Evolutionary conservation across 2,888 invertebrate species (phyloP).

Genomic region (Coelopa pilipes): DNA sequence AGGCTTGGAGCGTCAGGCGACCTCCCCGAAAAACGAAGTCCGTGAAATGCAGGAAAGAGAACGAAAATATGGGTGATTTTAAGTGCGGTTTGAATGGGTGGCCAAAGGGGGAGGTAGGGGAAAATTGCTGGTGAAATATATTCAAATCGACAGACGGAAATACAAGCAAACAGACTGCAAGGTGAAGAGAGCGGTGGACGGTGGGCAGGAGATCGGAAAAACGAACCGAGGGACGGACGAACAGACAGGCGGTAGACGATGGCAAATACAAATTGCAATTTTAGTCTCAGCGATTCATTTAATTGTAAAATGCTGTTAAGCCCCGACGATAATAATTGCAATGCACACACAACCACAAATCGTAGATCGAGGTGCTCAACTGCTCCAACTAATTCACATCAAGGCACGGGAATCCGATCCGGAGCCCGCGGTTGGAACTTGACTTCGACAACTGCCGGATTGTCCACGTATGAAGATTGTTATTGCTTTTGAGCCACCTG

Average conservation of each 20-base stretch:
- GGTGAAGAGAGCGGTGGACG: neutral
- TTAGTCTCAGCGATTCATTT: constrained; percentile 51
- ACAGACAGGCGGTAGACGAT: neutral
- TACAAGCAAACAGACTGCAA: neutral
- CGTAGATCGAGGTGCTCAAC: too few relatives aligned
- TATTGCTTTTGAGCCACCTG: neutral
- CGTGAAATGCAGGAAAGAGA: constrained; percentile 16
- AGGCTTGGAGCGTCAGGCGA: neutral
- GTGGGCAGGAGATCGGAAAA: too few relatives aligned
- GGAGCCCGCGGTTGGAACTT: neutral
- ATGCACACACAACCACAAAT: too few relatives aligned
- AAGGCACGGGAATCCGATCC: neutral
- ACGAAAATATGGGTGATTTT: constrained; percentile 26
- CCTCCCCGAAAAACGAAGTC: constrained; percentile 44
- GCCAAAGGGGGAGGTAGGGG: neutral
- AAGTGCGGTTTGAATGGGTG: constrained; percentile 20
- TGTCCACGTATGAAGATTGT: neutral
- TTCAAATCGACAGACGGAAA: neutral
- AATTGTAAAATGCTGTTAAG: constrained; percentile 52
- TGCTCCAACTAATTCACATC: constrained; percentile 15
- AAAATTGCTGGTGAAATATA: neutral
- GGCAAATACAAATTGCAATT: constrained; percentile 43
- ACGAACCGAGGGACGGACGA: neutral
- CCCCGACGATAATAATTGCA: constrained; percentile 41
- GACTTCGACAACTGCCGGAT: neutral